Evolutionary conservation across 2,113 vertebrate genomes (phyloP).

Genomic region (Dryoscopus gambensis): DNA sequence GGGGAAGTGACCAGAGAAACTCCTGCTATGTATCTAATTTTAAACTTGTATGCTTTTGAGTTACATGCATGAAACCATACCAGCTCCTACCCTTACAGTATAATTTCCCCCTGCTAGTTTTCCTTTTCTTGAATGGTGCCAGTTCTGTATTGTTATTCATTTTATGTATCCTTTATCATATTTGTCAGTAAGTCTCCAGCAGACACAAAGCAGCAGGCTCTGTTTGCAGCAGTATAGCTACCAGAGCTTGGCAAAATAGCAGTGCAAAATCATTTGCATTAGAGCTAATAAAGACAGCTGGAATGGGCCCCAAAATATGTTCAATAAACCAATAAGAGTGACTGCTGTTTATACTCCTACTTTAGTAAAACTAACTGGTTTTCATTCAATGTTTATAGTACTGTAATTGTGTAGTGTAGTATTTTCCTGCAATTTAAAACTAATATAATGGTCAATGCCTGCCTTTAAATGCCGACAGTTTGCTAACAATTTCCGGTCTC

Average conservation of each 20-base stretch:
- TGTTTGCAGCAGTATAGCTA: conserved; percentile 13
- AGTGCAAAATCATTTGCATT: conserved; percentile 51
- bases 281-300: conserved; percentile 54
- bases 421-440: conserved; percentile 36
- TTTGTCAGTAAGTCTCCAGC: conserved; percentile 22
- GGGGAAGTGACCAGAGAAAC: neutral
- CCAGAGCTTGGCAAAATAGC: conserved; percentile 33
- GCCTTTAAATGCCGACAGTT: conserved; percentile 36
- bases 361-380: conserved; percentile 52
- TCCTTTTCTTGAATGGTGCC: neutral
- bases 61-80: neutral
- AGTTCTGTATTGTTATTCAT: neutral
- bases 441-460: conserved; percentile 42
- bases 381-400: conserved; percentile 52
- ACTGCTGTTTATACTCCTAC: conserved; percentile 43
- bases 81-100: neutral
- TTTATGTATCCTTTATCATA: conserved; percentile 20
- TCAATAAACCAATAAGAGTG: conserved; percentile 57
- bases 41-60: neutral
- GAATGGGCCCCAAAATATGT: conserved; percentile 49
- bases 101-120: neutral
- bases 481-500: conserved; percentile 38
- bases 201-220: conserved; percentile 21
- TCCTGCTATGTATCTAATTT: neutral
- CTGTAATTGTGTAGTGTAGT: conserved; percentile 1